These are phyloP conservation scores for Chelon auratus DNA, from an alignment of 2,797 vertebrate genomes.

Conservation along the genomic window DNA sequence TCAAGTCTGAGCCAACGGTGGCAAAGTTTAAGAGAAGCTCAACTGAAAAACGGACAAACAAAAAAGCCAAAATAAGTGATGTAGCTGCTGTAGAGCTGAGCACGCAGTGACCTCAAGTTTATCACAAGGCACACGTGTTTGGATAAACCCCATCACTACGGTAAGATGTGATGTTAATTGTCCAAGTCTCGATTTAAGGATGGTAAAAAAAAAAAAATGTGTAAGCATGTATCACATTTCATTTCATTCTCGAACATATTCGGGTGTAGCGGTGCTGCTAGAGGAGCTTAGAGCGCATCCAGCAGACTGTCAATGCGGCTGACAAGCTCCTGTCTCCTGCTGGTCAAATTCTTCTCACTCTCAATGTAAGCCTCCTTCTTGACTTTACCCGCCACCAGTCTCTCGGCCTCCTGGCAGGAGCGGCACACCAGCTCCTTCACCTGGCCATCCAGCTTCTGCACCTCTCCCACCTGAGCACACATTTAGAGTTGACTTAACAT, in stretches of 20 bases:
- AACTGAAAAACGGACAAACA: slow-evolving; percentile 38
- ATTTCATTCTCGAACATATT: slow-evolving; percentile 48
- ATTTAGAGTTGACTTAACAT: not conserved
- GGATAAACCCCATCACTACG: slow-evolving; percentile 66
- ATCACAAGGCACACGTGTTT: slow-evolving; percentile 71
- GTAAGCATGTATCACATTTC: slow-evolving; percentile 50
- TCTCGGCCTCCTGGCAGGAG: slow-evolving; percentile 93
- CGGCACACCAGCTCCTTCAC: slow-evolving; percentile 95
- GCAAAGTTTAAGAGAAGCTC: slow-evolving; percentile 24
- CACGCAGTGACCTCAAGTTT: slow-evolving; percentile 61
- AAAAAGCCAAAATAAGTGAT: slow-evolving; percentile 26
- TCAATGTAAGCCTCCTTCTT: slow-evolving; percentile 98
- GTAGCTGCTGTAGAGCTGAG: slow-evolving; percentile 45
- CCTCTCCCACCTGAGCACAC: slow-evolving; percentile 90
- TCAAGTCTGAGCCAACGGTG: slow-evolving; percentile 30
- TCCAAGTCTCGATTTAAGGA: slow-evolving; percentile 53
- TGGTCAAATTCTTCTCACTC: slow-evolving; percentile 91
- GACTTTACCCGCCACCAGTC: slow-evolving; percentile 95
- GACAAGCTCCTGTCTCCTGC: slow-evolving; percentile 94
- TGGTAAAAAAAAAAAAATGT: slow-evolving; percentile 39
- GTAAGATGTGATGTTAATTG: slow-evolving; percentile 50
- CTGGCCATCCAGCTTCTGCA: slow-evolving; percentile 95
- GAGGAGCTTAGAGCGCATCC: slow-evolving; percentile 88
- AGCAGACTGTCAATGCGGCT: slow-evolving; percentile 95
- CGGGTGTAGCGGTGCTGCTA: slow-evolving; percentile 14